phyloP scores from a whole-genome alignment of 2,797 vertebrate genomes.

The Hydrocynus forskahlii region DNA sequence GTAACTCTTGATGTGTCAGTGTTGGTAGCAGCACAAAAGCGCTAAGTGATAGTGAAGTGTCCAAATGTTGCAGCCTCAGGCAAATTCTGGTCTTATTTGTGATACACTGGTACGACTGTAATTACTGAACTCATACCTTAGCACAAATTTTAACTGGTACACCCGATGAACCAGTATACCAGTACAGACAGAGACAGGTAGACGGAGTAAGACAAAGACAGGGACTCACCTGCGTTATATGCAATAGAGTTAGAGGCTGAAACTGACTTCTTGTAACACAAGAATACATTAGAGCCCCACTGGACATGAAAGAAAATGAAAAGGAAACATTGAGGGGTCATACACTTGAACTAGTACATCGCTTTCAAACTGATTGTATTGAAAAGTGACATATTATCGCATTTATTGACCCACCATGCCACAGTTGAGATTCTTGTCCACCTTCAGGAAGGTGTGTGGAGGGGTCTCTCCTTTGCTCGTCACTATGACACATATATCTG shows the following conservation, averaged over 20 bases:
- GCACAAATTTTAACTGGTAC: no score
- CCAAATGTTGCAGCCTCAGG: no score
- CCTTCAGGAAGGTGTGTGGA: conserved; percentile 97
- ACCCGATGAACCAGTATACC: no score
- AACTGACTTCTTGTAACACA: conserved; percentile 99
- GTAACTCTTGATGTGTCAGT: no score
- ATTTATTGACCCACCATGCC: conserved; percentile 86
- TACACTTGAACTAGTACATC: background rate
- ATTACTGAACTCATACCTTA: no score
- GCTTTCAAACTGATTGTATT: background rate
- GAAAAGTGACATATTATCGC: no score
- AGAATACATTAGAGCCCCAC: conserved; percentile 97
- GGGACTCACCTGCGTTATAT: conserved; percentile 93
- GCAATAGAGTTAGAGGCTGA: conserved; percentile 93
- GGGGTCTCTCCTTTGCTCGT: conserved; percentile 95
- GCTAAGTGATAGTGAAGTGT: no score
- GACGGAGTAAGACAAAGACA: background rate
- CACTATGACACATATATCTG: conserved; percentile 95
- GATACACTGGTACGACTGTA: no score
- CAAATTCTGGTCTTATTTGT: no score
- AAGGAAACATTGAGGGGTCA: background rate
- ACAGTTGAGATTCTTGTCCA: conserved; percentile 97
- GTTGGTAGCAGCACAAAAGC: no score
- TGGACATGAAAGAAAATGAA: conserved; percentile 62
- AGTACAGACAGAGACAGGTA: background rate